Conservation (phyloP, 2,888 invertebrate genomes). For the Mycalesis mineus region DNA sequence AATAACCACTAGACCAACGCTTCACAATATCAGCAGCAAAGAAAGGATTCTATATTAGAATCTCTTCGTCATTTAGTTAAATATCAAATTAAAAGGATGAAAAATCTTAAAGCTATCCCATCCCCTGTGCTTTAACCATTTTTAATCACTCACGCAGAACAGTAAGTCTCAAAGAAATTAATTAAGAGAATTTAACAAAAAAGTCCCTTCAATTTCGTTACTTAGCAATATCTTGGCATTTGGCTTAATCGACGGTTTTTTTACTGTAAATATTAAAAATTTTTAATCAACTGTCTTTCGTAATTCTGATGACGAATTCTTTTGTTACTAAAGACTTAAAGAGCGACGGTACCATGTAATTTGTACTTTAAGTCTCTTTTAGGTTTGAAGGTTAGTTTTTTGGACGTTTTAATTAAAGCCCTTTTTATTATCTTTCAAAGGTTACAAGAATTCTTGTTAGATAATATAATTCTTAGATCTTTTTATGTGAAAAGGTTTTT, state of each 20-base stretch:
- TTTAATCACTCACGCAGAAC: slow-evolving; percentile 16
- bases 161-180: slow-evolving; percentile 12
- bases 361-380: slow-evolving; percentile 2
- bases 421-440: not conserved
- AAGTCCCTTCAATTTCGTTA: slow-evolving; percentile 16
- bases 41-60: no score
- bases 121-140: not conserved
- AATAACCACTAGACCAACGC: no score
- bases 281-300: slow-evolving; percentile 16
- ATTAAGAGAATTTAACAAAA: slow-evolving; percentile 20
- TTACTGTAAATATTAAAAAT: slow-evolving; percentile 15
- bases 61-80: no score
- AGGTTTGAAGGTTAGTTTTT: not conserved
- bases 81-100: no score
- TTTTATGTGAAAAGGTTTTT: no score
- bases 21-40: no score
- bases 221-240: slow-evolving; percentile 4
- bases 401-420: slow-evolving; percentile 1
- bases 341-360: slow-evolving; percentile 2
- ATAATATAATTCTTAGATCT: no score
- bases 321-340: not conserved
- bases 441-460: not conserved
- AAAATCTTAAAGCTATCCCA: not conserved
- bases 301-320: slow-evolving; percentile 12
- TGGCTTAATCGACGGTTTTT: slow-evolving; percentile 13